Conservation (phyloP, 2,888 invertebrate species). For the Ischnus inquisitorius region DNA sequence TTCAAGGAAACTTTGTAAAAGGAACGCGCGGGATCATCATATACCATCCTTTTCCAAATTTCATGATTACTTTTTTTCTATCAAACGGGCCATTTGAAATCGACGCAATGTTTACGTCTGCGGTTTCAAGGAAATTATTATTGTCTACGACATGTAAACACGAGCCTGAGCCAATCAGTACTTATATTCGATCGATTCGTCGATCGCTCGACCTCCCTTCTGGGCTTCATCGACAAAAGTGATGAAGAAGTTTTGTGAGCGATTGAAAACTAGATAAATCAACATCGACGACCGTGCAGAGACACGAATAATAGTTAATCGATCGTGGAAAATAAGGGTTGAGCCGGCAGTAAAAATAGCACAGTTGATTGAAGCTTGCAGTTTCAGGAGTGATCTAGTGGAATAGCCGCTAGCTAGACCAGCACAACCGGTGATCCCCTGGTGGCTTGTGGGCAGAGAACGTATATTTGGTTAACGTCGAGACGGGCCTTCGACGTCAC, state of each 20-base stretch:
- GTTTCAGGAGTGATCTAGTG: constrained; percentile 21
- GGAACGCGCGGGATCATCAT: too few species aligned
- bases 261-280: constrained; percentile 25
- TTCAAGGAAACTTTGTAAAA: too few species aligned
- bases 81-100: too few species aligned
- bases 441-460: background rate
- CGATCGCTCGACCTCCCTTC: background rate
- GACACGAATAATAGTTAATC: constrained; percentile 22
- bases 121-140: too few species aligned
- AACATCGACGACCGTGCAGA: background rate
- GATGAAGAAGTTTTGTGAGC: constrained; percentile 10
- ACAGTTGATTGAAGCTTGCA: background rate
- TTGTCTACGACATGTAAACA: too few species aligned
- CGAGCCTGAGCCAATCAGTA: too few species aligned
- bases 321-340: background rate
- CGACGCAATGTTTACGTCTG: too few species aligned
- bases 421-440: constrained; percentile 17
- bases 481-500: constrained; percentile 33
- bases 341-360: background rate
- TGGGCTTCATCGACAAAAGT: background rate
- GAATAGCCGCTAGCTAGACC: constrained; percentile 3
- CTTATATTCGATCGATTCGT: background rate
- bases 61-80: too few species aligned
- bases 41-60: too few species aligned
- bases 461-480: constrained; percentile 68